These are phyloP conservation scores for Brachionus calyciflorus DNA, from an alignment of 1,140 invertebrate species.

Conservation along the genomic window DNA sequence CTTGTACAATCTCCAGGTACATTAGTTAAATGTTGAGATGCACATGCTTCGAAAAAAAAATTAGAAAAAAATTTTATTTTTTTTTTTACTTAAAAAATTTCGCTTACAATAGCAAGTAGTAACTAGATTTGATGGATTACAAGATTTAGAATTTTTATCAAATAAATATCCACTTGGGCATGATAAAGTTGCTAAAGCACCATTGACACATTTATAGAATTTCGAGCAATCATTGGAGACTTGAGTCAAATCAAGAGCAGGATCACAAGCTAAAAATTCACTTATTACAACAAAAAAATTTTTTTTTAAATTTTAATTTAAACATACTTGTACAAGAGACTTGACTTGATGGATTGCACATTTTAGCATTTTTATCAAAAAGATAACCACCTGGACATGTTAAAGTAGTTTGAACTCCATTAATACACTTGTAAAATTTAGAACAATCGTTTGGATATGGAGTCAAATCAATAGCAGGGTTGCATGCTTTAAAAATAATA, in stretches of 20 bases:
- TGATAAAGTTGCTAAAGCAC: not conserved
- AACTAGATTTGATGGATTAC: constrained; percentile 9
- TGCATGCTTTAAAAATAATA: not conserved
- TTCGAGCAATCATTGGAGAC: constrained; percentile 18
- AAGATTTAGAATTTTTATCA: constrained; percentile 3
- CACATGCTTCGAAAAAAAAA: not conserved
- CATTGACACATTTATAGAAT: constrained; percentile 28
- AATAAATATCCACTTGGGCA: constrained; percentile 21
- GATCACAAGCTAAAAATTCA: not conserved
- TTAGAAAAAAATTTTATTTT: not conserved
- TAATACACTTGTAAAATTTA: not conserved
- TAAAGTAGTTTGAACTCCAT: no score
- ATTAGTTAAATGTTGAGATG: not conserved
- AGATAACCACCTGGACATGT: no score
- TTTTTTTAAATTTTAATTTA: no score
- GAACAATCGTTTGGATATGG: not conserved
- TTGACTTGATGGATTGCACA: no score
- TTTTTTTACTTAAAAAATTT: no score
- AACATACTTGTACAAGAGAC: no score
- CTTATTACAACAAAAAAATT: no score
- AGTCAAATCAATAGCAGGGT: not conserved
- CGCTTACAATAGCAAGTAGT: not conserved
- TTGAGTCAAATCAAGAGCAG: constrained; percentile 11
- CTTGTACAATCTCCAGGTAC: constrained; percentile 28
- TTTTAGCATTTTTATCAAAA: no score